Evolutionary conservation across 64 coral and sea anemone species (phyloP).

Genomic region (Stylophora pistillata): DNA sequence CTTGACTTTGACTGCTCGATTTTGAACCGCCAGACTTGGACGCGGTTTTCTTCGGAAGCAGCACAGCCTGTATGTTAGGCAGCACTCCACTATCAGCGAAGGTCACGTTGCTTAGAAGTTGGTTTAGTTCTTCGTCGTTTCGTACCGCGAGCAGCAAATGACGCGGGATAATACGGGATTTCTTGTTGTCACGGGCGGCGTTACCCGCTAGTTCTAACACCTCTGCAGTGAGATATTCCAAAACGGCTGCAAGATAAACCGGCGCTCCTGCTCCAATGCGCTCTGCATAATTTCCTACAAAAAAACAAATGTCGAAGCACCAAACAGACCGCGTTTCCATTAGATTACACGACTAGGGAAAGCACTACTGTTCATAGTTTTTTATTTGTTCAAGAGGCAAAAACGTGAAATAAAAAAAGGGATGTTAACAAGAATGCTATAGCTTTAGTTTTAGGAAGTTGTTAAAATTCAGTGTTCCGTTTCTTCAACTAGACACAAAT

Average conservation of each 20-base stretch:
- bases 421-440: no score
- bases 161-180: conserved; percentile 70
- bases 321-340: background rate
- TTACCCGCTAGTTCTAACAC: conserved; percentile 82
- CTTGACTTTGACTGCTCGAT: conserved; percentile 64
- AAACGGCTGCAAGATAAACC: conserved; percentile 72
- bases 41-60: conserved; percentile 71
- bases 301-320: background rate
- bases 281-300: conserved; percentile 60
- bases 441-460: no score
- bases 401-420: no score
- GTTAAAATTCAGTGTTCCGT: no score
- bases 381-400: no score
- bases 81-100: conserved; percentile 76
- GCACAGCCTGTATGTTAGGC: conserved; percentile 75
- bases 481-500: no score
- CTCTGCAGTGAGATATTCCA: conserved; percentile 78
- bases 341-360: no score
- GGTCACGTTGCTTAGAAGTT: conserved; percentile 67
- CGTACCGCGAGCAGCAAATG: conserved; percentile 79
- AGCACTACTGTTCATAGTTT: no score
- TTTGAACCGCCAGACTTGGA: conserved; percentile 40
- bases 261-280: conserved; percentile 70
- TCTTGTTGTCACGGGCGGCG: conserved; percentile 84
- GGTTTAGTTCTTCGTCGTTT: conserved; percentile 83